These are phyloP conservation scores for Arnoldichthys spilopterus DNA, from an alignment of 2,797 vertebrate genomes.

Conservation along the genomic window DNA sequence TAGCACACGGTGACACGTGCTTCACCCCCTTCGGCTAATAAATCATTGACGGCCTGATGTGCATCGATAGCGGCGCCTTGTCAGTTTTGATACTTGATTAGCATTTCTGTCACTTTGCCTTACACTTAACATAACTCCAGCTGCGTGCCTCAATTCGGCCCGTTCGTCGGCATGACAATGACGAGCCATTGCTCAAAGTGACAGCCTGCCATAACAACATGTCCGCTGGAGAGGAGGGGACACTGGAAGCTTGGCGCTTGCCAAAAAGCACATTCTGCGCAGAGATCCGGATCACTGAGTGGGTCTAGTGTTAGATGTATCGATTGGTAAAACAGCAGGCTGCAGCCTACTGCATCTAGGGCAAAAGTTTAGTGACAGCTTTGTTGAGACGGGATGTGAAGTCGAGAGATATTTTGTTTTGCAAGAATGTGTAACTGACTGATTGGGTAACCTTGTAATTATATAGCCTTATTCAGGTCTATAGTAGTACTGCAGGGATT, in stretches of 20 bases:
- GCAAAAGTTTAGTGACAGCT: background rate
- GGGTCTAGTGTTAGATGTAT: slow-evolving; percentile 36
- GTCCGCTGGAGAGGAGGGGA: slow-evolving; percentile 61
- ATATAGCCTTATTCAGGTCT: too few relatives aligned
- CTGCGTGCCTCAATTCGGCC: slow-evolving; percentile 72
- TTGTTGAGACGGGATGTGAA: background rate
- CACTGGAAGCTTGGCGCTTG: slow-evolving; percentile 58
- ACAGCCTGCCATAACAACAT: slow-evolving; percentile 63
- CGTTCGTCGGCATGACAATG: slow-evolving; percentile 70
- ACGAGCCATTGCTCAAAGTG: slow-evolving; percentile 70
- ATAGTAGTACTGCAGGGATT: too few relatives aligned
- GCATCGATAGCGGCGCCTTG: slow-evolving; percentile 67
- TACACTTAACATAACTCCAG: slow-evolving; percentile 80
- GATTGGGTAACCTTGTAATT: too few relatives aligned
- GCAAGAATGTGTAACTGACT: background rate
- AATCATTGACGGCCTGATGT: slow-evolving; percentile 71
- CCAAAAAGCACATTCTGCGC: slow-evolving; percentile 37
- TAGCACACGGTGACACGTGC: slow-evolving; percentile 61
- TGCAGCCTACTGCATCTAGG: slow-evolving; percentile 15
- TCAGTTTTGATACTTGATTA: slow-evolving; percentile 77
- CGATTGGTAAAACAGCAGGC: slow-evolving; percentile 40
- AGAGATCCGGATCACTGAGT: slow-evolving; percentile 27
- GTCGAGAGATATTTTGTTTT: background rate
- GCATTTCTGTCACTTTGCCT: slow-evolving; percentile 76
- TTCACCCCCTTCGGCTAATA: slow-evolving; percentile 71